Conservation (phyloP, 2,113 vertebrate genomes). For the Axis porcinus region DNA sequence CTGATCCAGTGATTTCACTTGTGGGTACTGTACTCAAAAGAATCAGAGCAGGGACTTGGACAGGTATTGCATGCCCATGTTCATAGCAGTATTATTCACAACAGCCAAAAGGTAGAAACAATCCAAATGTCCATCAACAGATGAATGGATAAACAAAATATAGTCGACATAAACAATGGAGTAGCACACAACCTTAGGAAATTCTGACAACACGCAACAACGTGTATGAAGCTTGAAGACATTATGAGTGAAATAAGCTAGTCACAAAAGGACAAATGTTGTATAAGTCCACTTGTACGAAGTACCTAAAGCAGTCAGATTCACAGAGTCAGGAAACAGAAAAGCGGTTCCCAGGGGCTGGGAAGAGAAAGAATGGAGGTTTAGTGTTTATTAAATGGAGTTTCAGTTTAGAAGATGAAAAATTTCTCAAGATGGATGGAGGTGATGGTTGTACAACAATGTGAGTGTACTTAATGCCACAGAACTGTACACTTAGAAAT, state of each 20-base stretch:
- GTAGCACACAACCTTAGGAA: not conserved
- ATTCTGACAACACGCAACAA: not conserved
- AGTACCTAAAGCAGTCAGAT: not conserved
- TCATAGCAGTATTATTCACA: not conserved
- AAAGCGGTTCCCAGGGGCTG: not conserved
- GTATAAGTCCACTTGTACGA: not conserved
- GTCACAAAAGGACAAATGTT: not conserved
- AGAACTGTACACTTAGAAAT: not conserved
- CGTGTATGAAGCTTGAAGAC: not conserved
- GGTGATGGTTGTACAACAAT: not conserved
- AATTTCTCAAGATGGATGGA: not conserved
- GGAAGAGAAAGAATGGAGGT: not conserved
- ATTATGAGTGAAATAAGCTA: not conserved
- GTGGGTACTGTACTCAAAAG: not conserved
- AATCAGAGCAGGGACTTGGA: not conserved
- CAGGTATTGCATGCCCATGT: not conserved
- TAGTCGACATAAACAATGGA: not conserved
- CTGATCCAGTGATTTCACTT: not conserved
- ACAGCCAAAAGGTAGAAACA: not conserved
- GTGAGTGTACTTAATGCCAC: not conserved
- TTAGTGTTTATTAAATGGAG: not conserved
- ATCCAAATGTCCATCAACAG: not conserved
- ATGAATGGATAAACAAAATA: not conserved
- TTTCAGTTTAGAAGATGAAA: not conserved
- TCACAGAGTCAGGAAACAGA: not conserved